Conservation (phyloP, 1,140 invertebrate genomes). For the Tetragnatha versicolor region DNA sequence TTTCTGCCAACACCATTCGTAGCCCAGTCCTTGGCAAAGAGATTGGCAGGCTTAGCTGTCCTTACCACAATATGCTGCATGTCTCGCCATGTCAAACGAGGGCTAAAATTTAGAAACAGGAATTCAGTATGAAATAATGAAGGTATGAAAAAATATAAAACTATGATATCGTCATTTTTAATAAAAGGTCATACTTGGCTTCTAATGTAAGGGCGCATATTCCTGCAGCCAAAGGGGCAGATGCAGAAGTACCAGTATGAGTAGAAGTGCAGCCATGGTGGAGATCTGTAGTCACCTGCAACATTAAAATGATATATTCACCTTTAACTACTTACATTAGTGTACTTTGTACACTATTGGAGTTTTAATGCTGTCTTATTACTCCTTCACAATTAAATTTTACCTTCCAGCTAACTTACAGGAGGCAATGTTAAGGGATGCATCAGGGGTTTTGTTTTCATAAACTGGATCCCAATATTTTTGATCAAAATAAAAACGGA, state of each 20-base stretch:
- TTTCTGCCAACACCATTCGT: conserved; percentile 79
- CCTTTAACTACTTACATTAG: too few species aligned
- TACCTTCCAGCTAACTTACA: too few species aligned
- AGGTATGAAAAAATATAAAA: too few species aligned
- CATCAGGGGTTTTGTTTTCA: too few species aligned
- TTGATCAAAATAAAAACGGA: too few species aligned
- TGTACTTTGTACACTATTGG: too few species aligned
- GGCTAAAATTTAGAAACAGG: conserved; percentile 61
- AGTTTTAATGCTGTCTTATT: too few species aligned
- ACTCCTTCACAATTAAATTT: too few species aligned
- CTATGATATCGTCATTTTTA: neutral
- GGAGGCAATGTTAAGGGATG: too few species aligned
- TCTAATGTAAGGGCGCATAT: conserved; percentile 94
- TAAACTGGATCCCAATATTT: too few species aligned
- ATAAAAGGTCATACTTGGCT: conserved; percentile 73
- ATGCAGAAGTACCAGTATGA: conserved; percentile 84
- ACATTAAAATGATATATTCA: too few species aligned
- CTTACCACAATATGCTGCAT: conserved; percentile 97
- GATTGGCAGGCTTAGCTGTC: conserved; percentile 77
- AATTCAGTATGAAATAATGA: neutral
- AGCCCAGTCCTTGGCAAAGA: conserved; percentile 81
- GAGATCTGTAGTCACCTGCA: conserved; percentile 82
- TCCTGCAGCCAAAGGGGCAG: conserved; percentile 93
- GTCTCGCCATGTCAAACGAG: conserved; percentile 91
- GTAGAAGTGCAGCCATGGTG: conserved; percentile 74